These are phyloP conservation scores for Diachrysia chrysitis DNA, from an alignment of 2,888 invertebrate species.

Conservation along the genomic window DNA sequence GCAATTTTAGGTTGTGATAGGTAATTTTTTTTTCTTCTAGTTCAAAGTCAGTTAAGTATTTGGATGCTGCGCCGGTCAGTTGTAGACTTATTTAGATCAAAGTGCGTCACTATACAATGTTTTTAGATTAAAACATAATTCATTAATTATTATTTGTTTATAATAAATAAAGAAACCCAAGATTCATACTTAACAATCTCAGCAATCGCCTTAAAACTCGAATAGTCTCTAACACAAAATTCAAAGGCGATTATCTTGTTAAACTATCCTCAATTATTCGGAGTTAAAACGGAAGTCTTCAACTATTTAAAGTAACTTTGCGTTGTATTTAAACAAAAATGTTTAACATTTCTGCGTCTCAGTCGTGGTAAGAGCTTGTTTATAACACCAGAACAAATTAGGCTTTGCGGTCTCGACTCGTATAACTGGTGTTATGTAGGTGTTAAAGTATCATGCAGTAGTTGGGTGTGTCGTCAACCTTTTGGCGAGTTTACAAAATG, in stretches of 20 bases:
- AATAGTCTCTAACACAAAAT: conserved; percentile 23
- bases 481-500: conserved; percentile 4
- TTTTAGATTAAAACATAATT: too few species aligned
- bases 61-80: background rate
- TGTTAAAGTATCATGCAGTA: conserved; percentile 8
- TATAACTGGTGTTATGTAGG: conserved; percentile 7
- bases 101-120: too few species aligned
- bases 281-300: conserved; percentile 39
- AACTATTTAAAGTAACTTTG: conserved; percentile 42
- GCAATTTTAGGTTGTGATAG: too few species aligned
- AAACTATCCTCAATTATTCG: conserved; percentile 38
- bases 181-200: background rate
- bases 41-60: background rate
- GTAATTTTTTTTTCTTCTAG: too few species aligned
- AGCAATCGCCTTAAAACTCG: conserved; percentile 3
- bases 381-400: conserved; percentile 49
- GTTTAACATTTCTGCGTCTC: conserved; percentile 12
- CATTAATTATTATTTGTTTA: accelerated
- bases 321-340: conserved; percentile 37
- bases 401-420: conserved; percentile 32
- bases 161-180: background rate
- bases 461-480: conserved; percentile 1
- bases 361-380: background rate
- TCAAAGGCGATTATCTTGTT: conserved; percentile 37
- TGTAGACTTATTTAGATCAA: too few species aligned